These are phyloP conservation scores for Troides aeacus DNA, from an alignment of 2,888 invertebrate genomes.

Conservation along the genomic window DNA sequence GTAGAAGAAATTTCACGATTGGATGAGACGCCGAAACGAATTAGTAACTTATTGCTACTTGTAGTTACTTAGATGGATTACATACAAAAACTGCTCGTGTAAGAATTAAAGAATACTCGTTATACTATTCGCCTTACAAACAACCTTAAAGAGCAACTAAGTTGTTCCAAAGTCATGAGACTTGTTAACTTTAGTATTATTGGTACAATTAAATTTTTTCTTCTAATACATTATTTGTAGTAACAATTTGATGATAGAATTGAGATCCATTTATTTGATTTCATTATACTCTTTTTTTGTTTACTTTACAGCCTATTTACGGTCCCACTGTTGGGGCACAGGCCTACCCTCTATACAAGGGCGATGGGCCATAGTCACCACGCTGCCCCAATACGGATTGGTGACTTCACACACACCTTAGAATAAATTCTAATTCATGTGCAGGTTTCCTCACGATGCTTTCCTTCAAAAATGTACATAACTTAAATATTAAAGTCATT, in stretches of 20 bases:
- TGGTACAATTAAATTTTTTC: neutral
- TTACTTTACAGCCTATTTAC: no score
- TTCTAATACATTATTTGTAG: neutral
- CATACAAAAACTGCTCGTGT: neutral
- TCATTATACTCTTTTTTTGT: no score
- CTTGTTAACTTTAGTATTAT: neutral
- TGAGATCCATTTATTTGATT: no score
- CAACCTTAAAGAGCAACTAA: neutral
- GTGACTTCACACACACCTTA: no score
- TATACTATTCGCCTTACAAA: neutral
- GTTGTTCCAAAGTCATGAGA: constrained; percentile 9
- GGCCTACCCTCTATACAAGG: no score
- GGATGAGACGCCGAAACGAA: constrained; percentile 35
- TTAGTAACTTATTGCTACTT: constrained; percentile 1
- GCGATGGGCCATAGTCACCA: no score
- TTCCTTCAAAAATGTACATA: no score
- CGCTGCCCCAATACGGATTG: no score
- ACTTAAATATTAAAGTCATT: no score
- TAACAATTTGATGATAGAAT: neutral
- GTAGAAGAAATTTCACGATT: constrained; percentile 29
- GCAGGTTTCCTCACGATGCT: no score
- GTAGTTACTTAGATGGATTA: neutral
- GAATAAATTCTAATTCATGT: no score
- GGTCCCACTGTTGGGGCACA: no score
- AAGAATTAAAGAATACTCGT: neutral